These are phyloP conservation scores for Leptobrachium leishanense DNA, from an alignment of 2,113 vertebrate species.

Conservation along the genomic window DNA sequence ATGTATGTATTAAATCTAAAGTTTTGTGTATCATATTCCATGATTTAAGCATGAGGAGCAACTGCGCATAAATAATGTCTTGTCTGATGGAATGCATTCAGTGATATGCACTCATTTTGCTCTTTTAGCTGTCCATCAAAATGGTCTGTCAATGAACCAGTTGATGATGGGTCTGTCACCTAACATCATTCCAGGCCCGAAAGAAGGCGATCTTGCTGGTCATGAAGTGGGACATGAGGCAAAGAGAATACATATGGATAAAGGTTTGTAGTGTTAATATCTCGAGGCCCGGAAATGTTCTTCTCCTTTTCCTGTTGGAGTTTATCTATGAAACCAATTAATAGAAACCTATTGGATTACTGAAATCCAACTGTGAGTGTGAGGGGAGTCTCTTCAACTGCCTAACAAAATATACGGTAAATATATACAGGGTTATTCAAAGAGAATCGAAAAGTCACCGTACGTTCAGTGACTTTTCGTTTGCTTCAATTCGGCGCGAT, in stretches of 20 bases:
- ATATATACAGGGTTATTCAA: no score
- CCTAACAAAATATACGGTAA: no score
- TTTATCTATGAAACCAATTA: no score
- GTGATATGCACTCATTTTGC: constrained; percentile 37
- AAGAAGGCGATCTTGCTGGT: constrained; percentile 93
- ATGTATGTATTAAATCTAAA: neutral
- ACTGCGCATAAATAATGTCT: neutral
- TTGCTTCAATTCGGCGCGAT: no score
- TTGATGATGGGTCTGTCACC: constrained; percentile 93
- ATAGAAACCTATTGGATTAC: no score
- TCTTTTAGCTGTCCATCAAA: constrained; percentile 87
- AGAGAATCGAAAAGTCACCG: no score
- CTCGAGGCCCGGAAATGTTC: no score
- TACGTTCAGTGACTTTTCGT: no score
- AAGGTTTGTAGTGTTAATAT: constrained; percentile 74
- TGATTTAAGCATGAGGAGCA: constrained; percentile 19
- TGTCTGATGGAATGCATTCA: neutral
- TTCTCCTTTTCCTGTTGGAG: no score
- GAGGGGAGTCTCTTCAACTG: no score
- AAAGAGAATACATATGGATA: constrained; percentile 93
- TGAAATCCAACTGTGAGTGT: no score
- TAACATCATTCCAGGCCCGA: constrained; percentile 90
- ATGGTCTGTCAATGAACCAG: constrained; percentile 96
- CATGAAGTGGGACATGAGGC: constrained; percentile 90
- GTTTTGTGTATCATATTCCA: neutral